Evolutionary conservation across 2,888 invertebrate species (phyloP).

Genomic region (Platycheirus albimanus): DNA sequence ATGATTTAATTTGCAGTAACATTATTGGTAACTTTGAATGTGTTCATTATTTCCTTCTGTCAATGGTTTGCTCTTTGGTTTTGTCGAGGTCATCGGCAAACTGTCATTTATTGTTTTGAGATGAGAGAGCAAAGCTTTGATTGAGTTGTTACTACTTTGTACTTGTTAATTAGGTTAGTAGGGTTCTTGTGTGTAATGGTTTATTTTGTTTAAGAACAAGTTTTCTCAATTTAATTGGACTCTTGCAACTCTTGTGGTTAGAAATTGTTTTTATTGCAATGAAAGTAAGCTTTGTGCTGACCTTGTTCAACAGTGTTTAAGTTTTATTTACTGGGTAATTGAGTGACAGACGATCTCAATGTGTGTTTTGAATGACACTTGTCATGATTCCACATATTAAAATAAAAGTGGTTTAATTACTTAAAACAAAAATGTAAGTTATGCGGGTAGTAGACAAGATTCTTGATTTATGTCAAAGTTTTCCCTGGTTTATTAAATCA

Average conservation of each 20-base stretch:
- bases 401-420: no score
- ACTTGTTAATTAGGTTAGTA: conserved; percentile 46
- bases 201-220: background rate
- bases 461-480: no score
- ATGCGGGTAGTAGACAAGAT: no score
- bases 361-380: background rate
- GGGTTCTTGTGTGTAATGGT: conserved; percentile 28
- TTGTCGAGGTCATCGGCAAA: no score
- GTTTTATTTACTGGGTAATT: background rate
- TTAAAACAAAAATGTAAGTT: no score
- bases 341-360: background rate
- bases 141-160: background rate
- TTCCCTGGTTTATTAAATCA: no score
- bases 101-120: no score
- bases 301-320: background rate
- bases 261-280: background rate
- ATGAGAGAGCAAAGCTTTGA: background rate
- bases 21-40: background rate
- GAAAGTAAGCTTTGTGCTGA: background rate
- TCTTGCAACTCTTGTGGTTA: background rate
- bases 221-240: conserved; percentile 6
- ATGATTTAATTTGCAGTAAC: background rate
- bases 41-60: background rate
- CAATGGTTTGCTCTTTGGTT: no score
- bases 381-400: no score